These are phyloP conservation scores for Spheniscus mendiculus DNA, from an alignment of 2,113 vertebrate genomes.

Conservation along the genomic window DNA sequence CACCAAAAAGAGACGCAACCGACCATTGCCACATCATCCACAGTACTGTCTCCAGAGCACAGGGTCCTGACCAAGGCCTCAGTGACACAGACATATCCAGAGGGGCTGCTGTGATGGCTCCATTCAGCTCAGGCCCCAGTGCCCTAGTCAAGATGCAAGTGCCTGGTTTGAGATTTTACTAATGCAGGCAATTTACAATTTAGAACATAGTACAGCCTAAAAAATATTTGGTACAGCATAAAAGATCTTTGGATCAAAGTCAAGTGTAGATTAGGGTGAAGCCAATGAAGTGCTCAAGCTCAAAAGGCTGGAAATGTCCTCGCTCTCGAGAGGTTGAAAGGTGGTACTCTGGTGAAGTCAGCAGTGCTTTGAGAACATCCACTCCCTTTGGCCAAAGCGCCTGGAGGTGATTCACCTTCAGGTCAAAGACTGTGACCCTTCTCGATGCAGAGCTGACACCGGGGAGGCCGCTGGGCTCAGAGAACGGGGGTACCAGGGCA, in stretches of 20 bases:
- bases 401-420: background rate
- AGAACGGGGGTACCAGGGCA: background rate
- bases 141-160: background rate
- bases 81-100: background rate
- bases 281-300: background rate
- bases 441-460: background rate
- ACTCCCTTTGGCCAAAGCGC: background rate
- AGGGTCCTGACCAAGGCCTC: background rate
- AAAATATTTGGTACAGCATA: background rate
- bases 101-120: background rate
- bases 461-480: background rate
- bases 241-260: background rate
- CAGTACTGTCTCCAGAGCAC: background rate
- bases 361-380: background rate
- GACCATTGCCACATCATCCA: background rate
- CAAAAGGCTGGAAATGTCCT: background rate
- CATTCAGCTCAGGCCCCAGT: background rate
- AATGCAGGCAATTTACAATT: background rate
- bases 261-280: background rate
- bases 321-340: fast-evolving
- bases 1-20: background rate
- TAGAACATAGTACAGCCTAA: background rate
- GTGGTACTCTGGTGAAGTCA: background rate
- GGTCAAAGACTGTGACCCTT: background rate
- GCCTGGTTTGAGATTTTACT: background rate